Percentiles rank a stretch among this genome's conserved stretches.
Conservation (phyloP, 2,888 invertebrate genomes). For the Troglohyphantes excavatus region DNA sequence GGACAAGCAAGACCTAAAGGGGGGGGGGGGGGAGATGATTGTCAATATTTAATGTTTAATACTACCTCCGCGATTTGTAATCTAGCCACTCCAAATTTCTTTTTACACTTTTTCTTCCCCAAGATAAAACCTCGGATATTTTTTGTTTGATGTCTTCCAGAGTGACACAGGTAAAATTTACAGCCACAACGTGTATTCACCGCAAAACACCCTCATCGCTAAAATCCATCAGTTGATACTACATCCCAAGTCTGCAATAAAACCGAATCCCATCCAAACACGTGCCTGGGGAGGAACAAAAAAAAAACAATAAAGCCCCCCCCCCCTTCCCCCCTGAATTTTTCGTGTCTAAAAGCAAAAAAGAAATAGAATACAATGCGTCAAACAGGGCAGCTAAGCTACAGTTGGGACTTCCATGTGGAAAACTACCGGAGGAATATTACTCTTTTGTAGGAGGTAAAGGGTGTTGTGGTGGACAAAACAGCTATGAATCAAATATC, state of each 20-base stretch:
- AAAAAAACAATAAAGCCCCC: conserved; percentile 12
- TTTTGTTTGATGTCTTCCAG: neutral
- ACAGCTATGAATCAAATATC: conserved; percentile 48
- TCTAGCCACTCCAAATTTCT: neutral
- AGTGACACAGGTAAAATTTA: conserved; percentile 50
- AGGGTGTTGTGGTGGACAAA: neutral
- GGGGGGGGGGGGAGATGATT: neutral
- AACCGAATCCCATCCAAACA: conserved; percentile 55
- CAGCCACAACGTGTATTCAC: conserved; percentile 49
- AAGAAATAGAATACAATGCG: conserved; percentile 35
- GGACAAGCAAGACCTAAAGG: too few relatives aligned
- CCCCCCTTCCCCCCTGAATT: conserved; percentile 18
- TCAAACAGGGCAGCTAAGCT: neutral
- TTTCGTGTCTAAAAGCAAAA: conserved; percentile 24
- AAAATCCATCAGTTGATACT: conserved; percentile 74
- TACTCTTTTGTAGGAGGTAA: conserved; percentile 7
- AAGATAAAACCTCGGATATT: neutral
- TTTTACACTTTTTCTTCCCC: conserved; percentile 9
- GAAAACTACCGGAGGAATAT: conserved; percentile 35
- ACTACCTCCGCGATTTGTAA: neutral
- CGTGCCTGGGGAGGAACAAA: conserved; percentile 40
- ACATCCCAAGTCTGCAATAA: conserved; percentile 65
- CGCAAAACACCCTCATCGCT: conserved; percentile 59
- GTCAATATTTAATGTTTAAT: conserved; percentile 48
- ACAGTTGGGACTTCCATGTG: conserved; percentile 33